Percentiles rank a stretch among this genome's conserved stretches.
Conservation (phyloP, 2,888 invertebrate genomes). For the Eupithecia vulgata region DNA sequence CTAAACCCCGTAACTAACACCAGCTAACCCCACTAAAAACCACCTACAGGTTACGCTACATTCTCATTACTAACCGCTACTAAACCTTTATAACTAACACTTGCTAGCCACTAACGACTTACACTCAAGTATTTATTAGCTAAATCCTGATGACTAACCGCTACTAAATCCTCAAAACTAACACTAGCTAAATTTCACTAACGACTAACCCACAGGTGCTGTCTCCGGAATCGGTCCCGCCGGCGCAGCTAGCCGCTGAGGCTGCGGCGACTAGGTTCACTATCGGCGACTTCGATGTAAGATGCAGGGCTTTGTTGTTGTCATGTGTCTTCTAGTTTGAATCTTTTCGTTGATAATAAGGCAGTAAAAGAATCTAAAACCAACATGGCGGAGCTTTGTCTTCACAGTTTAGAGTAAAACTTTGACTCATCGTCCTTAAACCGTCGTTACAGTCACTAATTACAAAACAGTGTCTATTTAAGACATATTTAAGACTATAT, state of each 20-base stretch:
- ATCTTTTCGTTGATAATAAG: not conserved
- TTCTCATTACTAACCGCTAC: not conserved
- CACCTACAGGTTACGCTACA: no score
- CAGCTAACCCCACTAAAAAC: not conserved
- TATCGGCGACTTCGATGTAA: constrained; percentile 91
- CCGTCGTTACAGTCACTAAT: not conserved
- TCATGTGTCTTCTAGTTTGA: not conserved
- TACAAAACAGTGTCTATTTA: not conserved
- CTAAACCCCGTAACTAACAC: no score
- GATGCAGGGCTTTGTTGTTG: constrained; percentile 48
- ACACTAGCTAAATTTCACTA: constrained; percentile 20
- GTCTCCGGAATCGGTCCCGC: constrained; percentile 83
- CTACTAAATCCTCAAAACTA: not conserved
- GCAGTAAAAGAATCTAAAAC: not conserved
- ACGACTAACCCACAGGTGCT: constrained; percentile 74
- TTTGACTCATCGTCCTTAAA: not conserved
- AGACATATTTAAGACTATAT: no score
- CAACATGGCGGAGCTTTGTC: not conserved
- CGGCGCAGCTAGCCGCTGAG: constrained; percentile 83
- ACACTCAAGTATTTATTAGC: not conserved
- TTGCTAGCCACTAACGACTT: not conserved
- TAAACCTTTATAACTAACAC: not conserved
- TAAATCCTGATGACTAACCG: not conserved
- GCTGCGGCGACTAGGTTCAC: constrained; percentile 85
- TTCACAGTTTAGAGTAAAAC: not conserved